These are phyloP conservation scores for Exaiptasia diaphana DNA, from an alignment of 64 coral and sea anemone species.

Conservation along the genomic window DNA sequence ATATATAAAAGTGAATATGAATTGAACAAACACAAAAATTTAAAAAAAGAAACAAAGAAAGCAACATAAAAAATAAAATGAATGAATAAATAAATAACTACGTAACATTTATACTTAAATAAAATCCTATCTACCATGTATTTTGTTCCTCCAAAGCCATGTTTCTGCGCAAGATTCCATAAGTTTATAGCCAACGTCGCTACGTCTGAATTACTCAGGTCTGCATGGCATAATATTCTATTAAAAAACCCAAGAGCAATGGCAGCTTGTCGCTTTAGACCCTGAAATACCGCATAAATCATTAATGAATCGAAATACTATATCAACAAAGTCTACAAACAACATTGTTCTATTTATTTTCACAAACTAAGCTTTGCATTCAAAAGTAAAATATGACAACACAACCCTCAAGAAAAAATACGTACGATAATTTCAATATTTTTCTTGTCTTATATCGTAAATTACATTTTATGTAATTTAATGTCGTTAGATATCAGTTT, in stretches of 20 bases:
- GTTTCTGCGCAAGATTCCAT: constrained; percentile 91
- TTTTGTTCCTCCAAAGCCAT: constrained; percentile 82
- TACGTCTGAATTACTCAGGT: constrained; percentile 47
- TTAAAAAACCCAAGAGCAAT: constrained; percentile 93
- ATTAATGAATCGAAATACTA: too few relatives aligned
- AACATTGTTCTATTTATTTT: background rate
- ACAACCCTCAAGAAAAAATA: background rate
- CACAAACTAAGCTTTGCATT: background rate
- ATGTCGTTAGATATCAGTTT: too few relatives aligned
- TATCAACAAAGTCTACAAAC: background rate
- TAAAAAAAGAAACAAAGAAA: too few relatives aligned
- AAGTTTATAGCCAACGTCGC: constrained; percentile 64
- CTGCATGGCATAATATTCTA: constrained; percentile 82
- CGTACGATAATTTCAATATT: too few relatives aligned
- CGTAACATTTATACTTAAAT: too few relatives aligned
- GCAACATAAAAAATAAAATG: too few relatives aligned
- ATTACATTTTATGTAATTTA: too few relatives aligned
- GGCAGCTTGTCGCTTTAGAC: constrained; percentile 73
- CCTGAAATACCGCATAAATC: too few relatives aligned
- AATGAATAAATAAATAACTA: too few relatives aligned
- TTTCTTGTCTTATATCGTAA: too few relatives aligned
- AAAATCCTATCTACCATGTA: too few relatives aligned
- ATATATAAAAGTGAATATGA: background rate
- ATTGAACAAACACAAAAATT: background rate
- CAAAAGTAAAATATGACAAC: background rate